Evolutionary conservation across 1,140 invertebrate species (phyloP).

Genomic region (Pteromalus puparum): DNA sequence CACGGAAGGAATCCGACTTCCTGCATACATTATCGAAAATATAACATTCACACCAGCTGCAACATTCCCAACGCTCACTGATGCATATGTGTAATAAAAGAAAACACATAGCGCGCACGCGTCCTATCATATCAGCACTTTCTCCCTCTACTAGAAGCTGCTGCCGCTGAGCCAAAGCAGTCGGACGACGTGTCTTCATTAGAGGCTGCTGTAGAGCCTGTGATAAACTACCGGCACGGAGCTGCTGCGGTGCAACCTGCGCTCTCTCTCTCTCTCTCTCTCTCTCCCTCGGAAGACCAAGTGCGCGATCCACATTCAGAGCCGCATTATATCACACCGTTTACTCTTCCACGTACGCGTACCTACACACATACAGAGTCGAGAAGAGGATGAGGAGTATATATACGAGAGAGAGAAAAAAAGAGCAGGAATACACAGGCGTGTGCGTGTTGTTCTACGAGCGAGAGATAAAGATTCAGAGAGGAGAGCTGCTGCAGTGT

Average conservation of each 20-base stretch:
- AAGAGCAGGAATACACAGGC: not conserved
- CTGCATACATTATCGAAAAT: no score
- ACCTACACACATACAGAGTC: not conserved
- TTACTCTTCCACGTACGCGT: conserved; percentile 2
- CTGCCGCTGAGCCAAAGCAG: not conserved
- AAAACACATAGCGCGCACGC: not conserved
- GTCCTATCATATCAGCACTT: conserved; percentile 1
- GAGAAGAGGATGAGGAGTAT: not conserved
- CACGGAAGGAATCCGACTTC: no score
- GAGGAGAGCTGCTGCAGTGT: no score
- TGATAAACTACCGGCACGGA: not conserved
- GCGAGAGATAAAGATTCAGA: not conserved
- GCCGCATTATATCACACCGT: not conserved
- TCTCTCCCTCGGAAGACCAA: not conserved
- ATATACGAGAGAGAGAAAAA: not conserved
- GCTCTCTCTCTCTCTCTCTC: not conserved
- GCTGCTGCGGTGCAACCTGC: not conserved
- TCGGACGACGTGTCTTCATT: conserved; percentile 3
- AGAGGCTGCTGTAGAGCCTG: not conserved
- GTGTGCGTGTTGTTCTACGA: not conserved
- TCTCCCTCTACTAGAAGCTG: not conserved
- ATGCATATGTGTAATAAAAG: not conserved
- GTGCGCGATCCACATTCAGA: not conserved
- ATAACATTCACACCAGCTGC: no score
- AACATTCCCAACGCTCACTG: no score